Evolutionary conservation across 2,888 invertebrate genomes (phyloP).

Genomic region (Torymus tubicola): DNA sequence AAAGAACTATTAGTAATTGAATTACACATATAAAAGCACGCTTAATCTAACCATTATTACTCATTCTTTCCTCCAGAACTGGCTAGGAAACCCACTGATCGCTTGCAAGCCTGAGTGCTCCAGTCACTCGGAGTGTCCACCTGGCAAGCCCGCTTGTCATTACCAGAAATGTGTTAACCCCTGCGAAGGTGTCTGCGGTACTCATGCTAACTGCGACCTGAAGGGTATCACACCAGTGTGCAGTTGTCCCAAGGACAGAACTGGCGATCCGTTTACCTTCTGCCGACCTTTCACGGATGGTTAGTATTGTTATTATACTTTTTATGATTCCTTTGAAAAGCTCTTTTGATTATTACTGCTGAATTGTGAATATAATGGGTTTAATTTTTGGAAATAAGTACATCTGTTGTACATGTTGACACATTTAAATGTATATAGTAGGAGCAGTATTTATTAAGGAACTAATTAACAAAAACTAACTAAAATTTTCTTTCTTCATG

Average conservation of each 20-base stretch:
- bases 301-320: slow-evolving; percentile 70
- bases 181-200: slow-evolving; percentile 87
- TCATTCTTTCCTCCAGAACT: slow-evolving; percentile 78
- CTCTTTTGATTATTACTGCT: too few species aligned
- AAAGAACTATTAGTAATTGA: too few species aligned
- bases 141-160: slow-evolving; percentile 86
- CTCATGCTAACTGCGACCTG: slow-evolving; percentile 87
- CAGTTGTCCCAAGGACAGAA: slow-evolving; percentile 91
- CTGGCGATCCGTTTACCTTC: slow-evolving; percentile 89
- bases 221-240: slow-evolving; percentile 89
- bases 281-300: slow-evolving; percentile 89
- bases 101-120: slow-evolving; percentile 90
- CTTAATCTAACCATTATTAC: too few species aligned
- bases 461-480: too few species aligned
- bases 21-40: too few species aligned
- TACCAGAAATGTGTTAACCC: slow-evolving; percentile 90
- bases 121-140: slow-evolving; percentile 87
- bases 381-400: too few species aligned
- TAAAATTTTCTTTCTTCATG: too few species aligned
- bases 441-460: too few species aligned
- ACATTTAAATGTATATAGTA: too few species aligned
- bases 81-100: slow-evolving; percentile 86
- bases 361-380: too few species aligned
- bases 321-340: too few species aligned
- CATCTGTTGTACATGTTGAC: too few species aligned